A percentile compares a stretch with the other conserved stretches of the same genome.
phyloP scores from a whole-genome alignment of 2,113 vertebrate genomes.

The Perca flavescens region DNA sequence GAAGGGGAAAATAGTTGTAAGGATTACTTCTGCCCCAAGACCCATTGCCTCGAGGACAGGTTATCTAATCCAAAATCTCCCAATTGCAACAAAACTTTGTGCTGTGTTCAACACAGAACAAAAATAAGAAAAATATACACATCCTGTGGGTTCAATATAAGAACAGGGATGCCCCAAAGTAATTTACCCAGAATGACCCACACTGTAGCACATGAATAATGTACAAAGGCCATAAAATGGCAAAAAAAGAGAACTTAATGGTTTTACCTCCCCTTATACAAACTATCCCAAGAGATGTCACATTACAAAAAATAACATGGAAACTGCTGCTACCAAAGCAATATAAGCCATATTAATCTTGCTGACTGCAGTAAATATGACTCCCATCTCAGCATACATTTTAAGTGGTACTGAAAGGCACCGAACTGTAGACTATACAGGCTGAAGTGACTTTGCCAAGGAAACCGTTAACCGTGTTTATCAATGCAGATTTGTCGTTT shows the following conservation, averaged over 20 bases:
- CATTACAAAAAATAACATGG: constrained; percentile 68
- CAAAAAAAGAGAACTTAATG: constrained; percentile 56
- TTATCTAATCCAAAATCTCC: constrained; percentile 58
- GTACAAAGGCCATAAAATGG: constrained; percentile 63
- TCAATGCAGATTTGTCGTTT: constrained; percentile 52
- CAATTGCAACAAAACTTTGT: constrained; percentile 41
- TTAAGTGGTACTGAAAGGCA: constrained; percentile 60
- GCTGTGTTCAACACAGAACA: constrained; percentile 31
- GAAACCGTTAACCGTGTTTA: constrained; percentile 47
- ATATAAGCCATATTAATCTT: constrained; percentile 72
- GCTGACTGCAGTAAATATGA: constrained; percentile 77
- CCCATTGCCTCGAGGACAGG: constrained; percentile 23
- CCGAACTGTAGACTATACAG: constrained; percentile 45
- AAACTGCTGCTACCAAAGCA: constrained; percentile 61
- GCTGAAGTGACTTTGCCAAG: constrained; percentile 54
- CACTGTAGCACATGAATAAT: constrained; percentile 68
- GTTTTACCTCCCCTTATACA: constrained; percentile 66
- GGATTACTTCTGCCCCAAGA: constrained; percentile 44
- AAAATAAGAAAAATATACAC: constrained; percentile 40
- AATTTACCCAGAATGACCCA: constrained; percentile 70
- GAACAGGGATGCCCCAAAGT: constrained; percentile 73
- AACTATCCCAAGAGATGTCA: constrained; percentile 73
- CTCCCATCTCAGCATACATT: constrained; percentile 59
- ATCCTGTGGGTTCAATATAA: constrained; percentile 56
- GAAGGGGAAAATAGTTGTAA: constrained; percentile 12